Evolutionary conservation across 64 coral and sea anemone genomes (phyloP).

Genomic region (Platygyra sinensis): DNA sequence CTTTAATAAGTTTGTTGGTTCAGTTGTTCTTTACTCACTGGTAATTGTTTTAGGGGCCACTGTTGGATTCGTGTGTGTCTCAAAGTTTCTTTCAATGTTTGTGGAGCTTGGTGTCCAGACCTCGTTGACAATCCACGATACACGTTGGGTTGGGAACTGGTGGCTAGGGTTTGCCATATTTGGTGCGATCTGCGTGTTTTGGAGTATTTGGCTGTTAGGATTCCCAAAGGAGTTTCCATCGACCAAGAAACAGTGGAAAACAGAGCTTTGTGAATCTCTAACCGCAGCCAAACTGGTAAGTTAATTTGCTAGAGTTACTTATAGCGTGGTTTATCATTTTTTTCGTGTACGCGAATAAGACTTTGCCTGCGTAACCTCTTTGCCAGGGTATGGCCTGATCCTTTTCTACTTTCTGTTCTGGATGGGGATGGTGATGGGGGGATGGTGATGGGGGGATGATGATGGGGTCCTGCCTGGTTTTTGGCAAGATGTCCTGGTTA

Average conservation of each 20-base stretch:
- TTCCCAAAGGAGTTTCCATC: slow-evolving; percentile 56
- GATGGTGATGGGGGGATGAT: too few relatives aligned
- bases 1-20: neutral
- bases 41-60: slow-evolving; percentile 37
- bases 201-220: slow-evolving; percentile 60
- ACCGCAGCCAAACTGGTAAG: neutral
- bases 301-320: neutral
- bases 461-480: too few relatives aligned
- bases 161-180: slow-evolving; percentile 76
- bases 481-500: too few relatives aligned
- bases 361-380: too few relatives aligned
- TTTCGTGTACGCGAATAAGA: too few relatives aligned
- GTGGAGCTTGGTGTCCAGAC: slow-evolving; percentile 69
- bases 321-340: too few relatives aligned
- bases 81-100: slow-evolving; percentile 59
- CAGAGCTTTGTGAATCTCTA: neutral
- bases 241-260: slow-evolving; percentile 3
- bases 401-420: too few relatives aligned
- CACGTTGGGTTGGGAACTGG: slow-evolving; percentile 76
- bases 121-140: slow-evolving; percentile 32
- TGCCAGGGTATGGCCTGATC: too few relatives aligned
- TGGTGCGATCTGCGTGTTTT: slow-evolving; percentile 24
- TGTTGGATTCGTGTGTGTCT: slow-evolving; percentile 57
- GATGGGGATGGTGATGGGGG: too few relatives aligned
- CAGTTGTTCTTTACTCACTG: neutral